These are phyloP conservation scores for Phaethornis superciliosus DNA, from an alignment of 2,113 vertebrate genomes.

Conservation along the genomic window DNA sequence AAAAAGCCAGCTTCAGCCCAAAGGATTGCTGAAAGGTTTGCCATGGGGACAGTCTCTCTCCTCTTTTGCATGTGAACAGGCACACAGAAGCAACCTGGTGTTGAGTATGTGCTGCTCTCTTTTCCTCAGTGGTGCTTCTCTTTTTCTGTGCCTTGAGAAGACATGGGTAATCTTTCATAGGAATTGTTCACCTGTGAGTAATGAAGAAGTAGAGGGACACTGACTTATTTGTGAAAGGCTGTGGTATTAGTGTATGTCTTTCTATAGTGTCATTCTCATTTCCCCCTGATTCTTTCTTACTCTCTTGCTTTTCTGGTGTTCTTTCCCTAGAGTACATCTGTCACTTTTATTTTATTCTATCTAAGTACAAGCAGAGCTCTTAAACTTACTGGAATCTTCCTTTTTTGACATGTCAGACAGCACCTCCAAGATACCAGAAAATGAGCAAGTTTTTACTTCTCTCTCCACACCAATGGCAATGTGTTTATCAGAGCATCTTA, in stretches of 20 bases:
- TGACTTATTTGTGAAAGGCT: not conserved
- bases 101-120: not conserved
- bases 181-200: not conserved
- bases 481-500: not conserved
- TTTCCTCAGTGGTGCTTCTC: not conserved
- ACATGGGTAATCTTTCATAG: not conserved
- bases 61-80: not conserved
- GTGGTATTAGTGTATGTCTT: slow-evolving; percentile 5
- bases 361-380: slow-evolving; percentile 25
- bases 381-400: slow-evolving; percentile 42
- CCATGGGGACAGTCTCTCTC: not conserved
- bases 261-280: slow-evolving; percentile 29
- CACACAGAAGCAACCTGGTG: not conserved
- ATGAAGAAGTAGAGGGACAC: not conserved
- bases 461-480: not conserved
- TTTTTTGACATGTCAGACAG: slow-evolving; percentile 43
- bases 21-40: not conserved
- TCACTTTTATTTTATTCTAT: slow-evolving; percentile 47
- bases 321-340: slow-evolving; percentile 43
- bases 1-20: not conserved
- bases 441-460: slow-evolving; percentile 8
- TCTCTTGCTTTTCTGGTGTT: slow-evolving; percentile 30
- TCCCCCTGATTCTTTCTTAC: not conserved
- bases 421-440: not conserved
- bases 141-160: not conserved